Evolutionary conservation across 1,140 invertebrate species (phyloP), one percentile per base, ranked within the genome.

Genomic region (Orius insidiosus): DNA sequence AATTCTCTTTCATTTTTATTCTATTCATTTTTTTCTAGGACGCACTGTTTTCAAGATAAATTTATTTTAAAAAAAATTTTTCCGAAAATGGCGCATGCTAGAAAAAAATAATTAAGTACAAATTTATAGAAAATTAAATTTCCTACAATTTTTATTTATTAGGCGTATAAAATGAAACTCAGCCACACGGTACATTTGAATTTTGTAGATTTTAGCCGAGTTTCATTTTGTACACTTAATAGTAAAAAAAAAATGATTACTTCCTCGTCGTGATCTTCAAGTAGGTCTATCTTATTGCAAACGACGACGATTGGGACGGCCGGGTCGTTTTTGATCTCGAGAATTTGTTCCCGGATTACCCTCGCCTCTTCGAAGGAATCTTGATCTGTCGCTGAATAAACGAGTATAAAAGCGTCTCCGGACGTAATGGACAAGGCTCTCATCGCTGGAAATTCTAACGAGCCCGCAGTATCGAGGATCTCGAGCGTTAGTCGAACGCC

Each of bases 401-500:
- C 87, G 15, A 94, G 65, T 34, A 92, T 76, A 58, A 92, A 92
- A 3, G 85, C 87, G 56, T 92, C 85, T 13, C 81, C 85, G 1
- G 78, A 88, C 53, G 80, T 80, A 59, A 95, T 92, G 8, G 84
- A 89, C n/a, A 94, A 68, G 15, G 80, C 76, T 45, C 85, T 65
- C 90, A 95, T 95, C 1, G 87, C 88, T 0, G 89, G 88, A 57
- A 94, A 95, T 59, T 89, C 79, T 50, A 79, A 79, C 1, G 60
- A 61, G 32, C 64, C 63, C n/a, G 84, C 46, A 6, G 88, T 95
- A 62, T 92, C 87, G 48, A 93, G 63, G 58, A 93, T 89, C 57
- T 89, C 82, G 49, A 89, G 65, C 5, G 77, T 85, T 33, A 89
- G 61, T 53, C 78, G 74, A 3, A 81, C 79, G 31, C 79, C 80